phyloP scores from a whole-genome alignment of 2,113 vertebrate genomes.

The Lutjanus erythropterus region DNA sequence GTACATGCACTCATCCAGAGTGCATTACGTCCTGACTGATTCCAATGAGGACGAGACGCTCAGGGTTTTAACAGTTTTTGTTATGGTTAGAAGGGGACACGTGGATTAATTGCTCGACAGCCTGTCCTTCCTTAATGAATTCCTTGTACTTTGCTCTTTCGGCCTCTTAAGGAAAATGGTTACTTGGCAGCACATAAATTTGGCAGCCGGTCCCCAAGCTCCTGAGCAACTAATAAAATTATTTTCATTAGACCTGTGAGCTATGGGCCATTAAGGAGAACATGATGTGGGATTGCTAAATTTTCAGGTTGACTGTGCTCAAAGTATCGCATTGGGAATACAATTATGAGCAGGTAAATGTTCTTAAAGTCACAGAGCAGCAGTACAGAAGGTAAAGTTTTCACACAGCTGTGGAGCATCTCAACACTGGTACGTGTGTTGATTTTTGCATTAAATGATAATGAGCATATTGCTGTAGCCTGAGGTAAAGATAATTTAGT shows the following conservation, averaged over 20 bases:
- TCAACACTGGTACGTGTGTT: conserved; percentile 18
- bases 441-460: conserved; percentile 53
- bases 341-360: background rate
- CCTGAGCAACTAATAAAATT: conserved; percentile 54
- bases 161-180: conserved; percentile 63
- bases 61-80: conserved; percentile 11
- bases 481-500: conserved; percentile 42
- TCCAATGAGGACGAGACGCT: conserved; percentile 38
- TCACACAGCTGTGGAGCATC: background rate
- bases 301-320: conserved; percentile 12
- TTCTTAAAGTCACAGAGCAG: conserved; percentile 4
- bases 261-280: conserved; percentile 52
- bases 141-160: conserved; percentile 59
- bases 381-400: background rate
- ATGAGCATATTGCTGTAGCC: conserved; percentile 44
- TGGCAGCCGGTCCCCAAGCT: conserved; percentile 49
- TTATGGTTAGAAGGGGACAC: conserved; percentile 10
- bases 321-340: background rate
- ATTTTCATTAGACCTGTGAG: conserved; percentile 63
- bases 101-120: conserved; percentile 51
- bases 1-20: background rate
- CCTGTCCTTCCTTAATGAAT: conserved; percentile 67
- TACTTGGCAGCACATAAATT: conserved; percentile 64
- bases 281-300: conserved; percentile 26
- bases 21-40: conserved; percentile 1